Conservation (phyloP, 2,113 vertebrate species). For the Engystomops pustulosus region DNA sequence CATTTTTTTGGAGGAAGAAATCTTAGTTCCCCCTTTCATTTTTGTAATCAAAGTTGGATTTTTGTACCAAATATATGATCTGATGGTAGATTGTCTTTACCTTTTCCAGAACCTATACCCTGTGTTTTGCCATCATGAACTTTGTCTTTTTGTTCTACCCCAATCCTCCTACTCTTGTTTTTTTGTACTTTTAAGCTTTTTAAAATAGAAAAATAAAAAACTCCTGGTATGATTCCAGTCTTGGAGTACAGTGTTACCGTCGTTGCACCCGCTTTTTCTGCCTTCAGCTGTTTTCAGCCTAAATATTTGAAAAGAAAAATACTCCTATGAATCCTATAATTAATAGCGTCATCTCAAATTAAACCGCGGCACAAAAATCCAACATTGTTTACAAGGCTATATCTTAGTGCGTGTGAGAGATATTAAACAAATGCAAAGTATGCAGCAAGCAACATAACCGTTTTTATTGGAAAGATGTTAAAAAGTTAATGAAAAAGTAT, state of each 20-base stretch:
- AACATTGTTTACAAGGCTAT: slow-evolving; percentile 22
- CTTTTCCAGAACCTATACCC: too few species aligned
- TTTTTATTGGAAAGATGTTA: slow-evolving; percentile 57
- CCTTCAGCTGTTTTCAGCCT: not conserved
- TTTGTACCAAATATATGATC: too few species aligned
- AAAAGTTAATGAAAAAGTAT: slow-evolving; percentile 54
- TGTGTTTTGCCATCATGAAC: not conserved
- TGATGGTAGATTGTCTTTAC: too few species aligned
- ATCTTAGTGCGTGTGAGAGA: slow-evolving; percentile 19
- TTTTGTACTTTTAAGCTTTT: not conserved
- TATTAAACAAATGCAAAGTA: slow-evolving; percentile 51
- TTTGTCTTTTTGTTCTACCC: not conserved
- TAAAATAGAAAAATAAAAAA: too few species aligned
- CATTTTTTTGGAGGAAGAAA: too few species aligned
- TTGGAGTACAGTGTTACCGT: not conserved
- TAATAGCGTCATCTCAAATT: slow-evolving; percentile 29
- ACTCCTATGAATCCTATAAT: slow-evolving; percentile 20
- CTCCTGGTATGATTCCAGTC: not conserved
- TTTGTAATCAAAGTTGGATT: too few species aligned
- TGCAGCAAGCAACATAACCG: slow-evolving; percentile 19
- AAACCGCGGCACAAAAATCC: slow-evolving; percentile 32
- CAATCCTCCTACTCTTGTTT: not conserved
- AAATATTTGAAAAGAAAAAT: slow-evolving; percentile 17
- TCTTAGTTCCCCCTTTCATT: too few species aligned
- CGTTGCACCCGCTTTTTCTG: not conserved